These are phyloP conservation scores for Patiria miniata DNA, from an alignment of 35 echinoderm and acorn worm species.

Conservation along the genomic window DNA sequence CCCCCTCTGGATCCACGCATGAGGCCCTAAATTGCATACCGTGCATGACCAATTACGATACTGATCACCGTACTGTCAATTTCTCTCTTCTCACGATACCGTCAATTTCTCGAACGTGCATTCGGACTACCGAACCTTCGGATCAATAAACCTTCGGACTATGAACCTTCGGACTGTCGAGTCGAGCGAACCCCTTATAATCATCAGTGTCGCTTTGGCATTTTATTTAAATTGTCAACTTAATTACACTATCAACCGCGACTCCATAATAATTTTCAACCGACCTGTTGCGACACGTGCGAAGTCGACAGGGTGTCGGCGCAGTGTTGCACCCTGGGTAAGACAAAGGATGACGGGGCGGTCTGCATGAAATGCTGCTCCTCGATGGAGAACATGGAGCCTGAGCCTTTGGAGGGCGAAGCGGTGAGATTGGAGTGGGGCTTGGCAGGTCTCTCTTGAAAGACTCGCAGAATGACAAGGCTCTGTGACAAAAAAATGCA, in stretches of 20 bases:
- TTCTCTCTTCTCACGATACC: too few relatives aligned
- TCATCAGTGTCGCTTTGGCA: too few relatives aligned
- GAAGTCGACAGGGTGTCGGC: background rate
- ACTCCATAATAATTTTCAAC: background rate
- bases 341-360: background rate
- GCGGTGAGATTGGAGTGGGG: background rate
- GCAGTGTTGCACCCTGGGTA: background rate
- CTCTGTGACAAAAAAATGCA: background rate
- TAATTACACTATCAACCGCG: background rate
- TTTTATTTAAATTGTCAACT: background rate
- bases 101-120: too few relatives aligned
- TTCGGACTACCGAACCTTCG: too few relatives aligned
- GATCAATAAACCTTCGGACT: too few relatives aligned
- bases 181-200: too few relatives aligned
- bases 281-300: background rate
- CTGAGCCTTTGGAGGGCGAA: background rate
- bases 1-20: background rate
- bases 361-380: slow-evolving; percentile 9
- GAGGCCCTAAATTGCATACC: background rate
- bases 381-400: background rate
- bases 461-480: background rate
- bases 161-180: too few relatives aligned
- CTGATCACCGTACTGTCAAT: too few relatives aligned
- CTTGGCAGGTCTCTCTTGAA: background rate
- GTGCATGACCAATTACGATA: too few relatives aligned